phyloP scores from a whole-genome alignment of 2,888 invertebrate genomes.

The Anagyrus pseudococci region DNA sequence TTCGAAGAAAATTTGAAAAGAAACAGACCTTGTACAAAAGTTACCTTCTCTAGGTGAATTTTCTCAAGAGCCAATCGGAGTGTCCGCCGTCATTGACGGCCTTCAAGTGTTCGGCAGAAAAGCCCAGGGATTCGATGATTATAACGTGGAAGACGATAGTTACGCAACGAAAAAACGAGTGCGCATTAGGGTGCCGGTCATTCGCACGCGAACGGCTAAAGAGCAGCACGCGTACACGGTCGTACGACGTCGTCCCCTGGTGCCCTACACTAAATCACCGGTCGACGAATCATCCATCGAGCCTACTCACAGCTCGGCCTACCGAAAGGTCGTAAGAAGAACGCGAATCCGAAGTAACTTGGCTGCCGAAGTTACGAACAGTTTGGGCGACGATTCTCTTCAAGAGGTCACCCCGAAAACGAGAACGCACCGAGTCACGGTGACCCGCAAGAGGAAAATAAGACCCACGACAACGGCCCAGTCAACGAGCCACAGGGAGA shows the following conservation, averaged over 20 bases:
- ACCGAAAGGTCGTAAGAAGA: constrained; percentile 54
- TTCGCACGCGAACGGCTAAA: constrained; percentile 46
- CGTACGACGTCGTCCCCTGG: constrained; percentile 53
- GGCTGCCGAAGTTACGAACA: constrained; percentile 30
- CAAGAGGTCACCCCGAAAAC: constrained; percentile 23
- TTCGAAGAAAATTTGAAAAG: constrained; percentile 40
- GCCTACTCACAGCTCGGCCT: constrained; percentile 40
- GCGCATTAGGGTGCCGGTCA: constrained; percentile 58
- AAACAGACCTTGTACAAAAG: too few relatives aligned
- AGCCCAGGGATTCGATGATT: constrained; percentile 25
- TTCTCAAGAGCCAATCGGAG: constrained; percentile 25
- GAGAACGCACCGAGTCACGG: constrained; percentile 54
- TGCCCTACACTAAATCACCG: constrained; percentile 42
- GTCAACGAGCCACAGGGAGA: constrained; percentile 38
- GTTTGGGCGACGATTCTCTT: constrained; percentile 17
- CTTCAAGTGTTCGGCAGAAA: constrained; percentile 19
- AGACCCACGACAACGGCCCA: constrained; percentile 44
- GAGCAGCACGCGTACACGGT: constrained; percentile 55
- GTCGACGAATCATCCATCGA: constrained; percentile 18
- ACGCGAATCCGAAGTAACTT: constrained; percentile 52
- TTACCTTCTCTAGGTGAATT: constrained; percentile 47
- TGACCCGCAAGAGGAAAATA: constrained; percentile 56
- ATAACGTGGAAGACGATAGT: constrained; percentile 28
- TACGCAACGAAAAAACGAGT: constrained; percentile 48
- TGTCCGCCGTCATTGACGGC: constrained; percentile 11